Conservation (phyloP, 2,113 vertebrate species). For the Scytalopus superciliaris region DNA sequence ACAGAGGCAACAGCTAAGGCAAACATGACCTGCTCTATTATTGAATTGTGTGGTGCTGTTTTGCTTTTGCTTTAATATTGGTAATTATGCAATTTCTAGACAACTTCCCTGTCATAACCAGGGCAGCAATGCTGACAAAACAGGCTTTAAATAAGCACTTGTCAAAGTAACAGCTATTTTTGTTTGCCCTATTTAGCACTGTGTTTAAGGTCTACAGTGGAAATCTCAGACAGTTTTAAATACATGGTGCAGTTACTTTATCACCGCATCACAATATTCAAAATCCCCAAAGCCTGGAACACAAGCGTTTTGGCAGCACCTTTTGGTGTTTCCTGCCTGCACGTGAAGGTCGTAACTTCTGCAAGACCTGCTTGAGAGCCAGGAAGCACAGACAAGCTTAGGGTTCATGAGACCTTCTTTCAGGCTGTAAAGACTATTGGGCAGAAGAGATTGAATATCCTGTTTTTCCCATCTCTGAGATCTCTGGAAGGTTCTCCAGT, state of each 20-base stretch:
- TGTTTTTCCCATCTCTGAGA: not conserved
- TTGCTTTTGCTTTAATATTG: conserved; percentile 43
- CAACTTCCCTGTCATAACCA: conserved; percentile 63
- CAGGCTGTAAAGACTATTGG: not conserved
- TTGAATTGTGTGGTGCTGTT: not conserved
- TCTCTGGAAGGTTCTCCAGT: not conserved
- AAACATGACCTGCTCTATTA: conserved; percentile 7
- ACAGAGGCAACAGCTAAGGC: not conserved
- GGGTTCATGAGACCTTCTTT: not conserved
- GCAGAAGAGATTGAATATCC: not conserved
- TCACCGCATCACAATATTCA: not conserved
- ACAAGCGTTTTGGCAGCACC: not conserved
- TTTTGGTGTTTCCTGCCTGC: not conserved
- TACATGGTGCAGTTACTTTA: conserved; percentile 20
- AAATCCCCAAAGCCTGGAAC: not conserved
- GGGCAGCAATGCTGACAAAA: conserved; percentile 62
- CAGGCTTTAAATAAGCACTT: conserved; percentile 68
- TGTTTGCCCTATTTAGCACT: conserved; percentile 61
- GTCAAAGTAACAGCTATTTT: conserved; percentile 68
- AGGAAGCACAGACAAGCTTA: not conserved
- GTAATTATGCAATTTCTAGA: conserved; percentile 68
- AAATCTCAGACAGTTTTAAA: conserved; percentile 54
- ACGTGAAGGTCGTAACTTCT: not conserved
- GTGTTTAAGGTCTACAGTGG: conserved; percentile 34
- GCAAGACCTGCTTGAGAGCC: not conserved